Percentiles rank a stretch among this genome's conserved stretches.
phyloP scores from a whole-genome alignment of 2,797 vertebrate species.

The Dromococcyx pavoninus region DNA sequence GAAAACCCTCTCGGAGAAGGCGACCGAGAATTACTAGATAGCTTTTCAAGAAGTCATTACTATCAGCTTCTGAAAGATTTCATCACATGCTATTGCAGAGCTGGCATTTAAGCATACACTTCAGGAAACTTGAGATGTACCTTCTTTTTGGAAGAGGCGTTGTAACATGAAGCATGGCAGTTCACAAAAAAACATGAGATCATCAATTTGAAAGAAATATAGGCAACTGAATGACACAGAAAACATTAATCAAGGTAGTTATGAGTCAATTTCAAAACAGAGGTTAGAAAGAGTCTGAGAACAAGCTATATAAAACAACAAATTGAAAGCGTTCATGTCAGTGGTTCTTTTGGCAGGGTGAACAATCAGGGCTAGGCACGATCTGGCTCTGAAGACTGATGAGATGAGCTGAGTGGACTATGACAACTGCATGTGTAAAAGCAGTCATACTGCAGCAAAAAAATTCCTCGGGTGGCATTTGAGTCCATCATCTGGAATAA shows the following conservation, averaged over 20 bases:
- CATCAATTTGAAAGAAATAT: neutral
- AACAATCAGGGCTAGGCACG: neutral
- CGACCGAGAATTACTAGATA: neutral
- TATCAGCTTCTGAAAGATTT: neutral
- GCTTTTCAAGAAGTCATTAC: neutral
- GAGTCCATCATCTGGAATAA: neutral
- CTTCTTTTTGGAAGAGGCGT: neutral
- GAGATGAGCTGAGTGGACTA: neutral
- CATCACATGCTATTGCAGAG: neutral
- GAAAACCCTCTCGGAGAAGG: neutral
- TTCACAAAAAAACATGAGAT: neutral
- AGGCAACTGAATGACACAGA: neutral
- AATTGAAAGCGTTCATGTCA: neutral
- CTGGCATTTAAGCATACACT: neutral
- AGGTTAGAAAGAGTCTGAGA: neutral
- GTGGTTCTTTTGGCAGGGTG: neutral
- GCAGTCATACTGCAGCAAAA: rapidly evolving
- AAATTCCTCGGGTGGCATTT: neutral
- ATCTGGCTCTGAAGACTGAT: neutral
- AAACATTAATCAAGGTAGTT: neutral
- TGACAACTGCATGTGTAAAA: neutral
- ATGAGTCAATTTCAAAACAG: neutral
- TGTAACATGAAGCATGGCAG: neutral
- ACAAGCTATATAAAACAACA: neutral
- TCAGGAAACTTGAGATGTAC: neutral